Evolutionary conservation across 2,888 invertebrate species (phyloP).

Genomic region (Beris morrisii): DNA sequence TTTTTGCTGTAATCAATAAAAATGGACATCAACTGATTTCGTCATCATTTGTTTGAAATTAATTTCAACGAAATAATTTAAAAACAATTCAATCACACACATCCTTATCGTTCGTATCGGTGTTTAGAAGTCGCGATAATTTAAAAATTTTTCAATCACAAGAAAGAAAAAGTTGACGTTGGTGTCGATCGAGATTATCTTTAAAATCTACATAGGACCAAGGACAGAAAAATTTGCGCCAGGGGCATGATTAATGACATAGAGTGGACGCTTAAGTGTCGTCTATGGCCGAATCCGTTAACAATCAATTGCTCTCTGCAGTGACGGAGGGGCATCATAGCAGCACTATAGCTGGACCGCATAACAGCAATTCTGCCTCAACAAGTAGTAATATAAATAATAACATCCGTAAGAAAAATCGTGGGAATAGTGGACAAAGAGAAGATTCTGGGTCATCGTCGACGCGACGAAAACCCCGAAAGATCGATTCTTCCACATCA

Average conservation of each 20-base stretch:
- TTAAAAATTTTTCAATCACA: too few relatives aligned
- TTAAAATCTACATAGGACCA: conserved; percentile 1
- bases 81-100: too few relatives aligned
- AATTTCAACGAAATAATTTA: too few relatives aligned
- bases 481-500: not conserved
- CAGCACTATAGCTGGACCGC: conserved; percentile 42
- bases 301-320: conserved; percentile 73
- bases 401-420: conserved; percentile 11
- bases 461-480: not conserved
- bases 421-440: not conserved
- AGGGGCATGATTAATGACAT: conserved; percentile 57
- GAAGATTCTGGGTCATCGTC: conserved; percentile 6
- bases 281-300: conserved; percentile 91
- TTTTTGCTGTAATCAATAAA: too few relatives aligned
- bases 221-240: conserved; percentile 41
- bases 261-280: conserved; percentile 73
- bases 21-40: too few relatives aligned
- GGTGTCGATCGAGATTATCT: too few relatives aligned
- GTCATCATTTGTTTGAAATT: too few relatives aligned
- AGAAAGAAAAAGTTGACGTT: too few relatives aligned
- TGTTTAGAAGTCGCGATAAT: too few relatives aligned
- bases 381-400: conserved; percentile 23
- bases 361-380: conserved; percentile 6
- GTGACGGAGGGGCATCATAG: conserved; percentile 65
- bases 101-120: too few relatives aligned